Evolutionary conservation across 2,888 invertebrate species (phyloP), one percentile per base, ranked within the genome.

Genomic region (Drosophila bunnanda): DNA sequence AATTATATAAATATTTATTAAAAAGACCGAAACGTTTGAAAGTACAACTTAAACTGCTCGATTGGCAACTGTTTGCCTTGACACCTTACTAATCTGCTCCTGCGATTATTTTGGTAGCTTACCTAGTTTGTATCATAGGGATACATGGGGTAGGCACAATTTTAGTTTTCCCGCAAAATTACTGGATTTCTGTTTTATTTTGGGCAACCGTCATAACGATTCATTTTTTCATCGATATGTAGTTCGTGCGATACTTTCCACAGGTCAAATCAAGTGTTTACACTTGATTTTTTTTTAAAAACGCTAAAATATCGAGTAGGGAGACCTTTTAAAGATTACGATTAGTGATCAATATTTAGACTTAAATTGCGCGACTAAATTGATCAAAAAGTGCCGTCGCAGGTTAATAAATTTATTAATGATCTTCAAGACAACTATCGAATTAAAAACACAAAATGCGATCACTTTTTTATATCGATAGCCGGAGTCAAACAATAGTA

Each of bases 91-190:
- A 13, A 34, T 15, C 9, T 6, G 9, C 30, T 50, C 32, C 50
- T 20, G 13, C 9, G 13, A 13, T 9, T 32, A 20, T 15, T 50
- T 32, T 15, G 20, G 20, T 20, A 15, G 50, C 32, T 50, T 50
- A 50, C 50, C 50, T 50, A 50, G 22, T 50, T 50, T 34, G 32
- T 34, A 34, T 50, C 32, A 1, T 22, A 32, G 5, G 32, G 50
- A 50, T 34, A 50, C 50, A 50, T 50, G 15, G 50, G 15, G 32
- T 15, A 20, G 32, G 5, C 9, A 34, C 9, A 15, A 10, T 50
- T 50, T 34, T 52, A 34, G 50, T 34, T 52, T 52, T 52, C 50
- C 50, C 50, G 50, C 50, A 52, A 52, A 15, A 52, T 52, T 20
- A 52, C 32, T 22, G 20, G 50, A 52, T 52, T 52, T 52, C 15